Base-by-base conservation (phyloP, 1,140 invertebrate species). In the Neuroterus valhalla region DNA sequence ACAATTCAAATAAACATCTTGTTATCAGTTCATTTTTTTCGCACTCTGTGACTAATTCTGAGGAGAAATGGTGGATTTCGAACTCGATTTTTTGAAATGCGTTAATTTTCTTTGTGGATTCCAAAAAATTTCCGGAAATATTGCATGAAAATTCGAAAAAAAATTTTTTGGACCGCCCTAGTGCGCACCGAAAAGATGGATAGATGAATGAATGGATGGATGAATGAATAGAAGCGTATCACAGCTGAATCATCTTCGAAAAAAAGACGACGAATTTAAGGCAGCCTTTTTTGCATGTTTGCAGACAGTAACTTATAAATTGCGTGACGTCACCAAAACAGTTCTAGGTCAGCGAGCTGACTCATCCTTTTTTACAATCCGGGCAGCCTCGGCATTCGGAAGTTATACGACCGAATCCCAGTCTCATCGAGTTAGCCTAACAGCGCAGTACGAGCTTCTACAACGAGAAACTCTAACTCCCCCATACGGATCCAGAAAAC, bases 391-490 rank as follows among this genome's bases (percentile, higher is more conserved):
- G 26, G 55, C 15, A 43, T 44, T 66, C 55, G 55, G 55, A 62
- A 43, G 67, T 69, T 45, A 38, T 72, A 76, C 68, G 52, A 76
- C 66, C 75, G 68, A 76, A 76, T 76, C 71, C 42, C 48, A 72
- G 70, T 73, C 75, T 72, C 75, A 76, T 76, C 68, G 44, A 72
- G 75, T 72, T 76, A 76, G 70, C 68, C 72, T 76, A 70, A 76
- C 71, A 76, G 74, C 55, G 62, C 67, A 67, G 52, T 50, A 17
- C 46, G 52, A 73, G 45, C 68, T 62, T 62, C 23, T 6, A 62
- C 55, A 12, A 62, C 55, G 23, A 15, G 55, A 62, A 62, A 62
- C 26, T 62, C 31, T 62, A 62, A 15, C 21, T 11, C 31, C 26
- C 23, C 26, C 55, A 62, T 23, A 38, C 21, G 31, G 14, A 10